phyloP scores from a whole-genome alignment of 2,113 vertebrate species.

The Atlantisia rogersi region DNA sequence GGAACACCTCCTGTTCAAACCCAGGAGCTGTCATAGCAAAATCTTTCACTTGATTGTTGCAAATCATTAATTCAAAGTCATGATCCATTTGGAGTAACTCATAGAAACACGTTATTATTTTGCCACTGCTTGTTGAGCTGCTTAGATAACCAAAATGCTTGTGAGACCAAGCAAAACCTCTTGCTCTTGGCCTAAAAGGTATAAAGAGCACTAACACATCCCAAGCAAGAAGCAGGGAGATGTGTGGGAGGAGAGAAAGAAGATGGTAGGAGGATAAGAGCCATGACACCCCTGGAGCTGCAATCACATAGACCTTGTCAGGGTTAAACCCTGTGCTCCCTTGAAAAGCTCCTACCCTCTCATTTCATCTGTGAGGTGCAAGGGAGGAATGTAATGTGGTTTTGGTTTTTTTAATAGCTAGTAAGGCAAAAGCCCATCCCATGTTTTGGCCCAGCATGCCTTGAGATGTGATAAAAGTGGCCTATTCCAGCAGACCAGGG shows the following conservation, averaged over 20 bases:
- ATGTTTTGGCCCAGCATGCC: neutral
- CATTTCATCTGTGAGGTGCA: neutral
- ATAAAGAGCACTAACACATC: neutral
- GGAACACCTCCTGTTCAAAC: neutral
- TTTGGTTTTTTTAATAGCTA: neutral
- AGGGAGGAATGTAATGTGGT: neutral
- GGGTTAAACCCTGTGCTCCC: neutral
- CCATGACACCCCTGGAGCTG: neutral
- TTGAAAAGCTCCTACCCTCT: neutral
- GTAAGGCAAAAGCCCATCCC: neutral
- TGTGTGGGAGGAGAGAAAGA: neutral
- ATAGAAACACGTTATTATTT: conserved; percentile 17
- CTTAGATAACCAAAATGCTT: conserved; percentile 31
- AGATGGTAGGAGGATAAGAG: neutral
- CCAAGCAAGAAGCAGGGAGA: neutral
- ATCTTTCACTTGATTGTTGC: neutral
- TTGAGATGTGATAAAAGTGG: neutral
- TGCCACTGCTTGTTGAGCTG: neutral
- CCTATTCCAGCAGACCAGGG: neutral
- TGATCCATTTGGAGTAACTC: neutral
- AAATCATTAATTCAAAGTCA: conserved; percentile 15
- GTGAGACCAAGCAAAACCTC: neutral
- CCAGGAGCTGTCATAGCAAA: neutral
- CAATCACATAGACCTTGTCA: neutral
- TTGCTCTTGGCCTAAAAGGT: neutral